These are phyloP conservation scores for Knipowitschia caucasica DNA, from an alignment of 2,797 vertebrate species.

Conservation along the genomic window DNA sequence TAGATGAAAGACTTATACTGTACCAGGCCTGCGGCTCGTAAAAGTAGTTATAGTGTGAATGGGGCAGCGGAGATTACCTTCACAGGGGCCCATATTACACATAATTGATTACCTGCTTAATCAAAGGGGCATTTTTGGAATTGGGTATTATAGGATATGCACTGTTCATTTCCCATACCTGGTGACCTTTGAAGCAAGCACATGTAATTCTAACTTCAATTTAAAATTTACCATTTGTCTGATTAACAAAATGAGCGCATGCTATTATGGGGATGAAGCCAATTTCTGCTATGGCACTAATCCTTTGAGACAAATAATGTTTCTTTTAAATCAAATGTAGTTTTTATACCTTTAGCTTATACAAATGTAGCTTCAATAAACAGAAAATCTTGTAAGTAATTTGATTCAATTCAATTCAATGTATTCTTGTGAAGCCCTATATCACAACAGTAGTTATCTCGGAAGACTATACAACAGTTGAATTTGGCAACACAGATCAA, in stretches of 20 bases:
- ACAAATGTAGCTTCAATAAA: no score
- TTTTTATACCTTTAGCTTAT: no score
- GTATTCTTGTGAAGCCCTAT: no score
- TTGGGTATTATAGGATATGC: conserved; percentile 7
- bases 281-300: not conserved
- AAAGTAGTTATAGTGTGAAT: conserved; percentile 59
- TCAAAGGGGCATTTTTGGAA: conserved; percentile 33
- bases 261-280: no score
- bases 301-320: no score
- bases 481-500: no score
- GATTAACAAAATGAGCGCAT: not conserved
- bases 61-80: conserved; percentile 41
- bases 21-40: conserved; percentile 49
- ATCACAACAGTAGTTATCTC: no score
- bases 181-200: conserved; percentile 6
- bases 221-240: not conserved
- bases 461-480: no score
- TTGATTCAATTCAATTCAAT: no score
- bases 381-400: no score
- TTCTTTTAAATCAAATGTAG: no score
- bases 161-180: not conserved
- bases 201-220: conserved; percentile 5
- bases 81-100: conserved; percentile 52
- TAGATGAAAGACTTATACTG: conserved; percentile 60
- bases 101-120: conserved; percentile 41